A percentile compares a stretch with the other conserved stretches of the same genome.
Evolutionary conservation across 2,113 vertebrate genomes (phyloP).

Genomic region (Octodon degus): DNA sequence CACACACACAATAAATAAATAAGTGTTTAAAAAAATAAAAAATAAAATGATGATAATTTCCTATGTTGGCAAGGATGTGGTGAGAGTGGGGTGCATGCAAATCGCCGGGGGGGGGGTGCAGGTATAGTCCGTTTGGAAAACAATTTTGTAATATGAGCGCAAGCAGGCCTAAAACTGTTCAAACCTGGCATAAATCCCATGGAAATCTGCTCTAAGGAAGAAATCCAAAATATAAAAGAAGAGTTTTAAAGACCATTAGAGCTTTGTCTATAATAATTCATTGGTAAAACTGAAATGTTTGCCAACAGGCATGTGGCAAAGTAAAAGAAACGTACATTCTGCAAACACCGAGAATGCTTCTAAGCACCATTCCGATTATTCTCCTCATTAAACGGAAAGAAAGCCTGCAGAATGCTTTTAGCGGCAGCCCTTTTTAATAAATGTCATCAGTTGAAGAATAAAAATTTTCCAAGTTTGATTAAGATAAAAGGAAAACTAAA

Average conservation of each 20-base stretch:
- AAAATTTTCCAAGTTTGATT: too few species aligned
- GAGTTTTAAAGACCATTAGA: background rate
- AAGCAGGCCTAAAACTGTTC: background rate
- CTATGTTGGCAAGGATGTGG: background rate
- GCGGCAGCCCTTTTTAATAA: too few species aligned
- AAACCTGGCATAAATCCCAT: background rate
- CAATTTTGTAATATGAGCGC: conserved; percentile 40
- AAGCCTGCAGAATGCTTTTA: too few species aligned
- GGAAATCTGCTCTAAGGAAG: conserved; percentile 33
- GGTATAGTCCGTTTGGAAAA: conserved; percentile 55
- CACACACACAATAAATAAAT: too few species aligned
- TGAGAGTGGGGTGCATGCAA: background rate
- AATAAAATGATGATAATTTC: background rate
- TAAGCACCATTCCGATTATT: too few species aligned
- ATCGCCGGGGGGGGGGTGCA: background rate
- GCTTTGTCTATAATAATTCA: background rate
- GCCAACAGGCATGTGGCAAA: background rate
- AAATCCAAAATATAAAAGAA: conserved; percentile 13
- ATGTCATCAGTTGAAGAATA: too few species aligned
- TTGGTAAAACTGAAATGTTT: background rate
- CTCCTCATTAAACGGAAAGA: too few species aligned
- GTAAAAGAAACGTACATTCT: background rate
- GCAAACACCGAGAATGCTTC: background rate
- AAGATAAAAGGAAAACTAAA: too few species aligned
- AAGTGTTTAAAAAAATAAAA: too few species aligned